Base-by-base conservation (phyloP, 2,113 vertebrate species). In the Oryzias woworae region DNA sequence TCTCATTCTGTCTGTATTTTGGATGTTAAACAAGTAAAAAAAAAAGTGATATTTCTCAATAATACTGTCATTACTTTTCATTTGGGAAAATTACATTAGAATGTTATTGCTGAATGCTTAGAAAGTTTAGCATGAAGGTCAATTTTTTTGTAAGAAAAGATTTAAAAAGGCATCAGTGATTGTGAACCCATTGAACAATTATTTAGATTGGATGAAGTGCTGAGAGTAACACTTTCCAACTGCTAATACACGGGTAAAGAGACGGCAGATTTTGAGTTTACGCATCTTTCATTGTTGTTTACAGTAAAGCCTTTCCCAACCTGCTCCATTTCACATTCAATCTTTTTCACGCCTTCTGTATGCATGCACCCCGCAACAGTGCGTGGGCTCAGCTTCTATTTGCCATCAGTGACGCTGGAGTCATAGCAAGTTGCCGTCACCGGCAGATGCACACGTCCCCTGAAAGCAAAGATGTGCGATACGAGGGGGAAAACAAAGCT, bases 401-500 rank as follows among this genome's bases (percentile, higher is more conserved):
- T 53, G 24, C 61, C 7, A 75, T 72, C 15, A 62, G 58, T 61
- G 3, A 0, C 13, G 7, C 0, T 48, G 50, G 60, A 62, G 47
- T 48, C 18, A 20, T n/a, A 12, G 47, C n/a, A 17, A 26, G 48
- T 41, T 42, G 58, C 5, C 0, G 58, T 0, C 26, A 61, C 69
- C 59, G 52, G 28, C 53, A n/a, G 48, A 63, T 54, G 59, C 47
- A 20, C 17, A 14, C 22, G 20, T 41, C 46, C 22, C n/a, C 22
- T 69, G 24, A 61, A 70, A 70, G 63, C 42, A 16, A 44, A 63
- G 23, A 18, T 53, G 45, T 45, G 16, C 13, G 49, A 58, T 52
- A 49, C 14, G 46, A 54, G 24, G 36, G 57, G 52, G 72, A 66
- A 77, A 64, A 54, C 24, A 69, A 62, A 73, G 61, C 64, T 75